phyloP scores from a whole-genome alignment of 2,113 vertebrate genomes.

The Pandion haliaetus region DNA sequence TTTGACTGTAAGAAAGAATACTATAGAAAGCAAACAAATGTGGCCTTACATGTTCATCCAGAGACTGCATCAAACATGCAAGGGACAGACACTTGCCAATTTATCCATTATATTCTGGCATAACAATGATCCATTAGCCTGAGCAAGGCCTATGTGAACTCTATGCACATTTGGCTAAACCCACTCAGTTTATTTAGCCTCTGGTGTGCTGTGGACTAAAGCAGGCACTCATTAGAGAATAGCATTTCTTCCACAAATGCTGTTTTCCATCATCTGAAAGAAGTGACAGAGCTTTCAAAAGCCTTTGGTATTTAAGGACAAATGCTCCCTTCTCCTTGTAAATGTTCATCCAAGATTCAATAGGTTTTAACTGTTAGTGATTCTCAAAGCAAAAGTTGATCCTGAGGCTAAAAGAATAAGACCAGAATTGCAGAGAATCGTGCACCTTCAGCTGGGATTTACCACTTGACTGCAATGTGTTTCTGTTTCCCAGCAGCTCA shows the following conservation, averaged over 20 bases:
- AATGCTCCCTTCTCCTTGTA: not conserved
- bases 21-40: not conserved
- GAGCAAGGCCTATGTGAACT: conserved; percentile 49
- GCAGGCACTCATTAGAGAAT: conserved; percentile 41
- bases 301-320: conserved; percentile 17
- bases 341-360: not conserved
- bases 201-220: conserved; percentile 53
- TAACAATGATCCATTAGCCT: conserved; percentile 57
- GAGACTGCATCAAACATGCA: conserved; percentile 36
- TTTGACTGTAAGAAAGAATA: conserved; percentile 32
- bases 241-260: conserved; percentile 37
- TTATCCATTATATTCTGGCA: conserved; percentile 58
- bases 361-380: not conserved
- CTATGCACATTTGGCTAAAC: conserved; percentile 41
- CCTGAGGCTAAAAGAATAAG: not conserved
- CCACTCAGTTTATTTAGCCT: conserved; percentile 53
- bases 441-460: not conserved
- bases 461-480: not conserved
- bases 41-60: conserved; percentile 12
- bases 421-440: not conserved
- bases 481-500: not conserved
- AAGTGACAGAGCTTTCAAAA: conserved; percentile 36
- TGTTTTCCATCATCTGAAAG: conserved; percentile 29
- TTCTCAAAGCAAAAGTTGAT: conserved; percentile 15
- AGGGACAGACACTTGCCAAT: conserved; percentile 57